Conservation (phyloP, 2,113 vertebrate species). For the Syngnathus typhle region DNA sequence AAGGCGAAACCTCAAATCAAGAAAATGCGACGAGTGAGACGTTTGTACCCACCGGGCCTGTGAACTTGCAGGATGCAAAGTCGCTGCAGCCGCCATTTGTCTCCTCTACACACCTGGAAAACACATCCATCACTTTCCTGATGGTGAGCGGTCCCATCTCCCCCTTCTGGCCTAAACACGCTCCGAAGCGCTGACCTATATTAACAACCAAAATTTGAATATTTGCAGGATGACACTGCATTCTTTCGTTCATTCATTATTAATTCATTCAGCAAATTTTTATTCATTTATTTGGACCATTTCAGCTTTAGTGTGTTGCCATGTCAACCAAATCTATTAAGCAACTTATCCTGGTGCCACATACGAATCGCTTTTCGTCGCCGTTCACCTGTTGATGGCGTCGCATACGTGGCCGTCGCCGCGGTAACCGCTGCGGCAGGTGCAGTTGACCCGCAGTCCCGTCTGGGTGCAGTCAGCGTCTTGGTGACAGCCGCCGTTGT, state of each 20-base stretch:
- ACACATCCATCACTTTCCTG: not conserved
- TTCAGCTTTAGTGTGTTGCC: no score
- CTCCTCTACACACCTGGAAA: slow-evolving; percentile 69
- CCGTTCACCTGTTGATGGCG: slow-evolving; percentile 66
- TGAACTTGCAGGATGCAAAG: slow-evolving; percentile 78
- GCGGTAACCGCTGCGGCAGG: slow-evolving; percentile 70
- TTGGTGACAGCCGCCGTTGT: slow-evolving; percentile 76
- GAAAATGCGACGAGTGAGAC: not conserved
- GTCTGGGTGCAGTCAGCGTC: slow-evolving; percentile 77
- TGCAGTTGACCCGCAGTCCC: slow-evolving; percentile 68
- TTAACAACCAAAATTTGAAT: no score
- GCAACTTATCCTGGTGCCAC: no score
- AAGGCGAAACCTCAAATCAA: no score
- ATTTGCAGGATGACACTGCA: no score
- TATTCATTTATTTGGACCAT: no score
- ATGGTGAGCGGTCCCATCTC: not conserved
- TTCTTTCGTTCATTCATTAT: no score
- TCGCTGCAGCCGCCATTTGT: slow-evolving; percentile 82
- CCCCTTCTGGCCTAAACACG: not conserved
- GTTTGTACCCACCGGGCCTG: slow-evolving; percentile 77
- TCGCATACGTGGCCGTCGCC: slow-evolving; percentile 79
- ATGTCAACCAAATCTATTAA: no score
- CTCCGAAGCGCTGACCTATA: no score
- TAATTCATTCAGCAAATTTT: no score
- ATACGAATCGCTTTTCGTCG: no score